phyloP scores from a whole-genome alignment of 1,140 invertebrate genomes.

The Phocides pigmalion region DNA sequence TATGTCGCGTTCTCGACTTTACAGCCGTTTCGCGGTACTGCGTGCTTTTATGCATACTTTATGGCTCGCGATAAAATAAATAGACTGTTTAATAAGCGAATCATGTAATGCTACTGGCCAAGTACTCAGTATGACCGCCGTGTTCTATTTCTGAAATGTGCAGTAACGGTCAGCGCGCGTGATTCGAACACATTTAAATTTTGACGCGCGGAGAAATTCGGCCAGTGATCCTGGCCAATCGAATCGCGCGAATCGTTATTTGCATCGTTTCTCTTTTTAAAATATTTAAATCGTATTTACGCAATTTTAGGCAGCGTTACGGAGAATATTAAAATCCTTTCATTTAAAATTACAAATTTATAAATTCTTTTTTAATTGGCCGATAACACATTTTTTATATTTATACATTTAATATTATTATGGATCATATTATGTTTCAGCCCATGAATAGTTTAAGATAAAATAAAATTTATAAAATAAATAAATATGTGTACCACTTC shows the following conservation, averaged over 20 bases:
- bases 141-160: slow-evolving; percentile 82
- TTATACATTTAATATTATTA: too few relatives aligned
- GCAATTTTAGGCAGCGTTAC: slow-evolving; percentile 35
- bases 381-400: too few relatives aligned
- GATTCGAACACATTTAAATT: slow-evolving; percentile 77
- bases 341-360: too few relatives aligned
- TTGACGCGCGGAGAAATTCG: slow-evolving; percentile 80
- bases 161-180: slow-evolving; percentile 76
- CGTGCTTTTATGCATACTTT: slow-evolving; percentile 69
- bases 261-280: slow-evolving; percentile 74
- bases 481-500: too few relatives aligned
- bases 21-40: slow-evolving; percentile 69
- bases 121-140: slow-evolving; percentile 76
- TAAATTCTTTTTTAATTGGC: too few relatives aligned
- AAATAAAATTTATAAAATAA: too few relatives aligned
- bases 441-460: too few relatives aligned
- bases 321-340: slow-evolving; percentile 1
- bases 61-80: slow-evolving; percentile 76
- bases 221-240: slow-evolving; percentile 55
- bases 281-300: slow-evolving; percentile 60
- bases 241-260: slow-evolving; percentile 39
- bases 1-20: slow-evolving; percentile 50
- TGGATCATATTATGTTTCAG: too few relatives aligned
- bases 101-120: slow-evolving; percentile 71
- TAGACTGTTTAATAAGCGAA: slow-evolving; percentile 75